Evolutionary conservation across 2,888 invertebrate genomes (phyloP).

Genomic region (Drosophila buzzatii): DNA sequence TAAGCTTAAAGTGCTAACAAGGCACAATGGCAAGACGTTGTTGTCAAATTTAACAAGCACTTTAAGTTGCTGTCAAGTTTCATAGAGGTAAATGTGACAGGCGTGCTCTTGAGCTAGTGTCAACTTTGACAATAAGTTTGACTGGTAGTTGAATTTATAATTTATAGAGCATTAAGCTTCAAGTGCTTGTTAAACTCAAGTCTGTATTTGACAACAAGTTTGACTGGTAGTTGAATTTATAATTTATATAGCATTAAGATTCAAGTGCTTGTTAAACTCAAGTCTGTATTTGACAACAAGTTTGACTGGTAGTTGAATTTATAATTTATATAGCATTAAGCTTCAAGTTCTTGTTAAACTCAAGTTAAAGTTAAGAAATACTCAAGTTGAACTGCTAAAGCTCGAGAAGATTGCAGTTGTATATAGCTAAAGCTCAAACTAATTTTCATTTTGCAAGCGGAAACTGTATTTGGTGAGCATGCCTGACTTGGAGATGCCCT

Average conservation of each 20-base stretch:
- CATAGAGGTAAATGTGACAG: neutral
- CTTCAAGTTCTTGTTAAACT: neutral
- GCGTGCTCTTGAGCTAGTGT: neutral
- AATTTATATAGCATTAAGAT: neutral
- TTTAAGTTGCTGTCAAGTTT: conserved; percentile 3
- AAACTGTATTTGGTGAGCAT: neutral
- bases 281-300: neutral
- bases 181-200: neutral
- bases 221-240: neutral
- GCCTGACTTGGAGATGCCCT: neutral
- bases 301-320: neutral
- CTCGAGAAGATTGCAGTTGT: too few relatives aligned
- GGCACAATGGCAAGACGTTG: neutral
- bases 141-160: neutral
- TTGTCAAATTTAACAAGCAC: neutral
- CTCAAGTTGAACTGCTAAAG: too few relatives aligned
- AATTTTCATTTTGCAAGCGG: too few relatives aligned
- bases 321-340: neutral
- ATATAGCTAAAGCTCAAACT: too few relatives aligned
- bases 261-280: neutral
- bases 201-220: neutral
- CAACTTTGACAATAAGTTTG: neutral
- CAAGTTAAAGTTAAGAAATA: neutral
- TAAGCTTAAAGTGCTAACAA: neutral
- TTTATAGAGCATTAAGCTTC: neutral